Base-by-base conservation (phyloP, 2,888 invertebrate species). In the Tinea trinotella region DNA sequence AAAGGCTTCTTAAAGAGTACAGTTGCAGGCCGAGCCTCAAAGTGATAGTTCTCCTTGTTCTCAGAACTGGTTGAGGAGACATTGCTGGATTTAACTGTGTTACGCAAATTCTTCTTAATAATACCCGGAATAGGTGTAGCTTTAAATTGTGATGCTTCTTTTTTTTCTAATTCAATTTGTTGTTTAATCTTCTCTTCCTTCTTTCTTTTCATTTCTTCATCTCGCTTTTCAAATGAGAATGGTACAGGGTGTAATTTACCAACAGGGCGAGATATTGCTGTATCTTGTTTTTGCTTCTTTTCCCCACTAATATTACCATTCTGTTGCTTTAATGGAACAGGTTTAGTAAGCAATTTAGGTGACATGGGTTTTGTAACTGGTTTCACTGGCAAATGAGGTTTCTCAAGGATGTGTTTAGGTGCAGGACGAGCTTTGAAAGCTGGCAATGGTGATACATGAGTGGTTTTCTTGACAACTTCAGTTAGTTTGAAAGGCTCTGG, bases 201-300 rank as follows among this genome's bases (percentile, higher is more conserved):
- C 55, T 86, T 88, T 40, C 80, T 76, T 53, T 82, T 76, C 19
- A 88, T 62, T 55, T 86, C 74, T 63, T 88, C 89, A 67, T 92
- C 88, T 10, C 91, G 72, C 54, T 88, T 79, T 56, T 91, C 91
- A 76, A 94, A 93, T 59, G 91, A 91, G 64, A 93, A 93, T 10
- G 92, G 92, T 57, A 77, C 77, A 3, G 74, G 73, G 52, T 66
- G 65, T 0, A 78, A 13, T 6, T 77, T 77, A 0, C 82, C 82
- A 13, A 62, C 64, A 34, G 74, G 66, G 3, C 61, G 63, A n/a
- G 53, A 54, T 56, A 71, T 70, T 10, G 6, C 9, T 7, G 13
- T 5, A 1, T 17, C 13, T 9, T 20, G 24, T 18, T 19, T 22
- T 19, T 20, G 18, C 19, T 20, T 19, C 18, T 40, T 12, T 17